Conservation (phyloP, 2,888 invertebrate genomes). For the Philonicus albiceps region DNA sequence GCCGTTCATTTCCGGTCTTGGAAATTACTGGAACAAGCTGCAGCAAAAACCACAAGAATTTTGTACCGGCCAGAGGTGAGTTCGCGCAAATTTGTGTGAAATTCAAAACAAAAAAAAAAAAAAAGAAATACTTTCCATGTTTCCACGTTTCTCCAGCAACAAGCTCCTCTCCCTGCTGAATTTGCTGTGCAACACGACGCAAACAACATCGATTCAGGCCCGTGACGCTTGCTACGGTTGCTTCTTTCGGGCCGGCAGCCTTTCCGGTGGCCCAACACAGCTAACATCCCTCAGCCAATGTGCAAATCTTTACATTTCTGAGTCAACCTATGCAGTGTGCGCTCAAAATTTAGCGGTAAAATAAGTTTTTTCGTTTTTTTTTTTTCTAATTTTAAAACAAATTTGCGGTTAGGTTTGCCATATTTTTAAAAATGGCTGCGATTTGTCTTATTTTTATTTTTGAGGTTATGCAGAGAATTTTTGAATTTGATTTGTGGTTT, state of each 20-base stretch:
- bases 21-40: slow-evolving; percentile 11
- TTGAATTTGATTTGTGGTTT: no score
- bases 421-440: no score
- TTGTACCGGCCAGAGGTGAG: not conserved
- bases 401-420: no score
- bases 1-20: not conserved
- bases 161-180: slow-evolving; percentile 67
- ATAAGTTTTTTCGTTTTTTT: no score
- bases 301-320: slow-evolving; percentile 66
- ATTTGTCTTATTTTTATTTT: no score
- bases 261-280: slow-evolving; percentile 66
- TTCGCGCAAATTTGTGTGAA: not conserved
- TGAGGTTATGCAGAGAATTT: no score
- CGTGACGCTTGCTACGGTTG: slow-evolving; percentile 73
- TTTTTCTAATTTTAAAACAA: no score
- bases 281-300: slow-evolving; percentile 66
- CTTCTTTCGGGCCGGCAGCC: slow-evolving; percentile 68
- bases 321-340: slow-evolving; percentile 66
- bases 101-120: no score
- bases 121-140: no score
- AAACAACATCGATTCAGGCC: slow-evolving; percentile 67
- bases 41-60: not conserved
- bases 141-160: slow-evolving; percentile 54
- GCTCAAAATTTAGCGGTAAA: slow-evolving; percentile 66
- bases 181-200: slow-evolving; percentile 72